Conservation (phyloP, 2,113 vertebrate genomes). For the Balaenoptera acutorostrata region DNA sequence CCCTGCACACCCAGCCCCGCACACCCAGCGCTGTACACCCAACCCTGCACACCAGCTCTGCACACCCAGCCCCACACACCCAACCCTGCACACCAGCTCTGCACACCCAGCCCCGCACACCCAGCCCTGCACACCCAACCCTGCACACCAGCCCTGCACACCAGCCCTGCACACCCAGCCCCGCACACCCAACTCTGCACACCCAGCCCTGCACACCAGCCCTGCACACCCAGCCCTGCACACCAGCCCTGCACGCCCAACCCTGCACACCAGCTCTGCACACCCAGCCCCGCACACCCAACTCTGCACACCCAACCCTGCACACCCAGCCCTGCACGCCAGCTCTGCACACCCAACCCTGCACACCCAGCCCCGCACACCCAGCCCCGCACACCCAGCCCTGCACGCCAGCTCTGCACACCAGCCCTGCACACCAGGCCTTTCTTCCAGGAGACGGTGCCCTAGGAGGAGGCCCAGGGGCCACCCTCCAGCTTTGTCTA, state of each 20-base stretch:
- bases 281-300: fast-evolving
- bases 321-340: too few relatives aligned
- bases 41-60: not conserved
- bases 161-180: too few relatives aligned
- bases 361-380: not conserved
- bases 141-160: too few relatives aligned
- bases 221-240: not conserved
- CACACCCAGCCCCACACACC: not conserved
- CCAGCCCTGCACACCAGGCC: not conserved
- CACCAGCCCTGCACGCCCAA: fast-evolving
- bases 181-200: not conserved
- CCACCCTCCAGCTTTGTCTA: fast-evolving
- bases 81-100: too few relatives aligned
- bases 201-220: too few relatives aligned
- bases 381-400: not conserved
- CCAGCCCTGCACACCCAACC: too few relatives aligned
- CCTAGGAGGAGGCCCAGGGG: not conserved
- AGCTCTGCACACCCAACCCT: too few relatives aligned
- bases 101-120: not conserved
- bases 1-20: not conserved
- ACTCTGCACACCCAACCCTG: too few relatives aligned
- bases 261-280: too few relatives aligned
- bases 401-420: not conserved
- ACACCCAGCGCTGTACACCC: fast-evolving
- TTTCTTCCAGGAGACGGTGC: not conserved